Base-by-base conservation (phyloP, 2,888 invertebrate genomes). In the Andrena minutula region DNA sequence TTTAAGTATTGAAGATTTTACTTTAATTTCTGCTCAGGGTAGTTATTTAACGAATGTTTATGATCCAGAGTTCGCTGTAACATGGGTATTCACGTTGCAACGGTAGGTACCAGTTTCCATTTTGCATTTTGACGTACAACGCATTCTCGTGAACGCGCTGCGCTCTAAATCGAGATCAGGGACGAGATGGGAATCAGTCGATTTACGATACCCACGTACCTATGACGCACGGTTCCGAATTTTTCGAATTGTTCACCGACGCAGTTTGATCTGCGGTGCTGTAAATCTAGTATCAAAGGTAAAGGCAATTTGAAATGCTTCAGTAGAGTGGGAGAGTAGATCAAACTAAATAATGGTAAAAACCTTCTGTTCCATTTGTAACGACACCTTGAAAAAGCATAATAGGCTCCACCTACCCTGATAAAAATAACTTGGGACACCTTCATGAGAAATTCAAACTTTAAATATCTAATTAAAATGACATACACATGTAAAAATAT, bases 181-280 rank as follows among this genome's bases (percentile, higher is more conserved):
- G 26, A 16, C 56, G 23, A 65, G 73, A 70, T 63, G 61, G 28
- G 53, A 63, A 53, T 61, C 75, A 53, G 26, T 23, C 28, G 53
- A 75, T 75, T 75, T 70, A 70, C 28, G 75, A 70, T 75, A 71
- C 53, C 61, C 4, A 16, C 8, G 10, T 20, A 41, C 41, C 41
- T 41, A 6, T 70, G 53, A 70, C 32, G 63, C 20, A 75, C 20
- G 41, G 41, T 70, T 56, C 70, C 63, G 53, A 53, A 16, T 70
- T 60, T 16, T 70, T 23, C 56, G 30, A 75, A 23, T 70, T 75
- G 63, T 63, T 61, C 63, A 53, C 35, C n/a, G 53, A 53, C 61
- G 32, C n/a, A 56, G 56, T 53, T 61, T 53, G 56, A 16, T 63
- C n/a, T 47, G 10, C 53, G 32, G 53, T 71, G 51, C 71, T 32